Conservation (phyloP, 1,140 invertebrate species). For the Drosophila albomicans region DNA sequence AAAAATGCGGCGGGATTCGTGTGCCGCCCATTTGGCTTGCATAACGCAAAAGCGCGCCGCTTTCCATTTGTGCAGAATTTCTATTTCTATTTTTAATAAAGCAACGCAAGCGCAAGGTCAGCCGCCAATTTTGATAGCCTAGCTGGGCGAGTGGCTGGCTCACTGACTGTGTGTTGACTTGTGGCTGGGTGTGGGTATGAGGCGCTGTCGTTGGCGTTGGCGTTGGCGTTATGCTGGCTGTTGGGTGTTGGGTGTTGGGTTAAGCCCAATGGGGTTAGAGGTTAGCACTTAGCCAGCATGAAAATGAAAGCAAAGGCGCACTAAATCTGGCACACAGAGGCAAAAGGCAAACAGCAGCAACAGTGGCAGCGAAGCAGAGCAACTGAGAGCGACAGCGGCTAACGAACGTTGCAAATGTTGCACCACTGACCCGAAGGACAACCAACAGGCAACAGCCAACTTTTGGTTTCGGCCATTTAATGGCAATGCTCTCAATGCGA, state of each 20-base stretch:
- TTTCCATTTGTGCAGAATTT: slow-evolving; percentile 39
- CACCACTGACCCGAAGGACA: background rate
- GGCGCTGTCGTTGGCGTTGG: background rate
- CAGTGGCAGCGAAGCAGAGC: background rate
- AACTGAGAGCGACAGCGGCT: no score
- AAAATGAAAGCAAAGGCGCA: slow-evolving; percentile 29
- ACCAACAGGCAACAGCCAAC: slow-evolving; percentile 7
- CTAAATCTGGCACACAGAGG: slow-evolving; percentile 24
- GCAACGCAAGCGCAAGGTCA: slow-evolving; percentile 44
- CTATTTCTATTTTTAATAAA: slow-evolving; percentile 58
- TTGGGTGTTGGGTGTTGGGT: background rate
- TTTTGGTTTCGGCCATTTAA: slow-evolving; percentile 17
- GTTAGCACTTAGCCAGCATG: slow-evolving; percentile 24
- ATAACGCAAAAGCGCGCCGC: slow-evolving; percentile 23
- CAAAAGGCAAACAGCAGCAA: background rate
- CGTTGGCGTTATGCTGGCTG: background rate
- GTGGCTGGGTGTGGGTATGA: background rate
- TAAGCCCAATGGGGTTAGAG: slow-evolving; percentile 18
- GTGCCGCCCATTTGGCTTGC: background rate
- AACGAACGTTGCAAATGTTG: no score
- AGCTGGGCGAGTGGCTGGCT: background rate
- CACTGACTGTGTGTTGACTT: background rate
- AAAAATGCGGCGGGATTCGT: background rate
- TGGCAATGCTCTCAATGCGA: background rate
- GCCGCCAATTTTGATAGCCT: slow-evolving; percentile 41